Base-by-base conservation (phyloP, 1,140 invertebrate genomes). In the Araneus ventricosus region DNA sequence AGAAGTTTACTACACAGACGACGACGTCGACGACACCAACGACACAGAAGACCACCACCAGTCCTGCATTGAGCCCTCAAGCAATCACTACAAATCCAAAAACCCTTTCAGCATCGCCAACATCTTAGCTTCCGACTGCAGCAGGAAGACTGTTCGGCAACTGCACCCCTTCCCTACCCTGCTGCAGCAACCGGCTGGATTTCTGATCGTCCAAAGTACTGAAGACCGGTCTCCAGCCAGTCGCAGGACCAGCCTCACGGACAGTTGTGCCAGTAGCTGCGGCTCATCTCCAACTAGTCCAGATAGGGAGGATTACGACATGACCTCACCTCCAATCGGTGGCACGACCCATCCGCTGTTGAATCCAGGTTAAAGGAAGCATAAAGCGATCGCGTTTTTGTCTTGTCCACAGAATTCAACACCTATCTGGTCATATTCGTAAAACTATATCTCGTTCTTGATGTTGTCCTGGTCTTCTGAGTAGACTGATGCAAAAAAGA, bases 91-190 rank as follows among this genome's bases (percentile, higher is more conserved):
- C 85, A 87, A 59, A 10, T 87, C 57, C 85, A 61, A 87, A 37
- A 93, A 90, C 59, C 93, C 88, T n/a, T 93, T 93, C 41, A 93
- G 93, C 61, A 93, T 93, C 20, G 93, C 88, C 79, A 90, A 93
- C 82, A 93, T 93, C 88, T 67, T 93, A 8, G 79, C 93, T 7
- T 86, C 93, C 1, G 88, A 89, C 37, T 63, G 92, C 80, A 30
- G 79, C 17, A 39, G 85, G 30, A n/a, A 82, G n/a, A 45, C 27
- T 5, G 41, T 45, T 37, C 24, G 57, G n/a, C 87, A 80, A 10
- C 24, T 82, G 27, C 92, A 52, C 34, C 75, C 70, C 22, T 37
- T 24, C 27, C 41, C 34, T 30, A 41, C 91, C 10, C 4, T 41
- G n/a, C 27, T n/a, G n/a, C 75, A 87, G 20, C 92, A 93, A 84